Evolutionary conservation across 2,888 invertebrate genomes (phyloP).

Genomic region (Myopa tessellatipennis): DNA sequence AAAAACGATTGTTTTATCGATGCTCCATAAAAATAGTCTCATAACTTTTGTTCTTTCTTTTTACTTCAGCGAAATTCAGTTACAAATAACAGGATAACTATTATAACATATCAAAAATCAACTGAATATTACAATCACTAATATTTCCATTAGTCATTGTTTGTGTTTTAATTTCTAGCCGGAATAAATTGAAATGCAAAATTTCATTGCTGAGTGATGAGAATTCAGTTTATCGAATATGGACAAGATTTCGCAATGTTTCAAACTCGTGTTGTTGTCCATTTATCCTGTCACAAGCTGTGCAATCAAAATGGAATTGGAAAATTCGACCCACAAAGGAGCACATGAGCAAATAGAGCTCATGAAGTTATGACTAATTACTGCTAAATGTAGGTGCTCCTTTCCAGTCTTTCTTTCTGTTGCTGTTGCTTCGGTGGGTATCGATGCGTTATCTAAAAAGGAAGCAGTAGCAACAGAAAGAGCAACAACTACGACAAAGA

Average conservation of each 20-base stretch:
- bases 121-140: not conserved
- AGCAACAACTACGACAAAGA: not conserved
- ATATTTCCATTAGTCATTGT: not conserved
- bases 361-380: constrained; percentile 8
- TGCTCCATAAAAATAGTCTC: not conserved
- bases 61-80: too few relatives aligned
- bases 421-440: not conserved
- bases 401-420: not conserved
- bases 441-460: not conserved
- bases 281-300: too few relatives aligned
- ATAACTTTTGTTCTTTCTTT: too few relatives aligned
- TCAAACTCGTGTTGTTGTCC: too few relatives aligned
- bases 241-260: too few relatives aligned
- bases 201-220: too few relatives aligned
- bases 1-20: constrained; percentile 22
- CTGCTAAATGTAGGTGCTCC: constrained; percentile 8
- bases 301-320: too few relatives aligned
- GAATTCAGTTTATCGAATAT: too few relatives aligned
- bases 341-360: too few relatives aligned
- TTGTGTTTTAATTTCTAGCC: not conserved
- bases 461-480: not conserved
- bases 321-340: too few relatives aligned
- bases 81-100: too few relatives aligned
- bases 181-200: not conserved
- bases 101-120: not conserved